Conservation (phyloP, 2,797 vertebrate species). For the Cuniculus paca region DNA sequence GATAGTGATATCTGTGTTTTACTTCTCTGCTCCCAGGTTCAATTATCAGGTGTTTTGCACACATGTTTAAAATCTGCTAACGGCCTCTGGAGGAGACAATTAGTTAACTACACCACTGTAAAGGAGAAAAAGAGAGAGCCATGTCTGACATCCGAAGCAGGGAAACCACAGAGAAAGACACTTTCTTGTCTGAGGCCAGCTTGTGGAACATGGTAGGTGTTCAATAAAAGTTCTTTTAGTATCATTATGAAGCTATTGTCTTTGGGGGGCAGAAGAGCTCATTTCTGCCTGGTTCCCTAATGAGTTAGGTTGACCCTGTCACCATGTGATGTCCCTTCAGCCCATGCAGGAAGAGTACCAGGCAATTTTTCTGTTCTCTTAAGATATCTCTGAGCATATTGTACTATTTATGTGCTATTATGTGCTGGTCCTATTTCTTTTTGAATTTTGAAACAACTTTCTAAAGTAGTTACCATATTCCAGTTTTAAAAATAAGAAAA, state of each 20-base stretch:
- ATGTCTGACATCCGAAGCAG: background rate
- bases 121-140: background rate
- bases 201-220: too few relatives aligned
- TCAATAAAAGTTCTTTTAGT: background rate
- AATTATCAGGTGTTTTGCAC: background rate
- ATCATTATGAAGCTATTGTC: background rate
- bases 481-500: slow-evolving; percentile 27
- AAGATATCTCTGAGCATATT: background rate
- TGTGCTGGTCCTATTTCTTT: background rate
- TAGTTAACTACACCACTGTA: background rate
- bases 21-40: slow-evolving; percentile 18
- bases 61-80: background rate
- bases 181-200: background rate
- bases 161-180: background rate
- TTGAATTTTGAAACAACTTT: slow-evolving; percentile 4
- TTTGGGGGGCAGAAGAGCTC: background rate
- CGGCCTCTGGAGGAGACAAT: background rate
- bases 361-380: background rate
- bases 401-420: background rate
- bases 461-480: background rate
- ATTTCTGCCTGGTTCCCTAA: background rate
- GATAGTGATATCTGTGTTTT: background rate
- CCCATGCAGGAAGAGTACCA: background rate
- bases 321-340: background rate
- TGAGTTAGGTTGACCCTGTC: background rate